These are phyloP conservation scores for Enoplosus armatus DNA, from an alignment of 2,797 vertebrate genomes.

Conservation along the genomic window DNA sequence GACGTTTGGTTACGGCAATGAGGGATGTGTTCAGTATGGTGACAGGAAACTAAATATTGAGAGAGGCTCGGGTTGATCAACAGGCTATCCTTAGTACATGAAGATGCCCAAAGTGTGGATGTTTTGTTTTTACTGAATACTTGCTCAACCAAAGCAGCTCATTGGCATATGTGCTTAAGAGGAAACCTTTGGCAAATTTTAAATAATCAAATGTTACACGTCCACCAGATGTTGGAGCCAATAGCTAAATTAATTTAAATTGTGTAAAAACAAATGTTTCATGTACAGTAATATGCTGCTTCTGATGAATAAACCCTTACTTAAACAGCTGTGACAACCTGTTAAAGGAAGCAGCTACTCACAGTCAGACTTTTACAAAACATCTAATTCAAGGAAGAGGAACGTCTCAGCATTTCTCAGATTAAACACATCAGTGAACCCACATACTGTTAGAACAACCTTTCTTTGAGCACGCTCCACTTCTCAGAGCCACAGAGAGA, in stretches of 20 bases:
- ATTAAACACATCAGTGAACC: slow-evolving; percentile 2
- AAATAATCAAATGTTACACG: background rate
- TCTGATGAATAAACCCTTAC: background rate
- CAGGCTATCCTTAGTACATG: background rate
- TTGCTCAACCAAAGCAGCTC: background rate
- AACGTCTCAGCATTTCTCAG: background rate
- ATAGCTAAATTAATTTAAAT: background rate
- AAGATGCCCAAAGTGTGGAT: too few species aligned
- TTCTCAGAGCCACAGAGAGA: background rate
- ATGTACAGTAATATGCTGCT: background rate
- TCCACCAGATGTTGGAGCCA: background rate
- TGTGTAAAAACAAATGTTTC: too few species aligned
- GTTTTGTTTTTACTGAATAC: background rate
- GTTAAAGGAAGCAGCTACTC: slow-evolving; percentile 19
- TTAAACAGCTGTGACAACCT: background rate
- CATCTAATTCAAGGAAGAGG: slow-evolving; percentile 16
- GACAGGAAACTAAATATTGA: slow-evolving; percentile 1
- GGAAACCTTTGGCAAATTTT: background rate
- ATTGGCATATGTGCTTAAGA: background rate
- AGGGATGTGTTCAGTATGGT: background rate
- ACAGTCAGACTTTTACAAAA: background rate
- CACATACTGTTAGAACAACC: background rate
- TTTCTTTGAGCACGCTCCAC: slow-evolving; percentile 6
- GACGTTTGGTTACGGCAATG: background rate
- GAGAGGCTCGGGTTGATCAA: background rate